Conservation (phyloP, 64 coral and sea anemone genomes). For the Anthopleura sola region DNA sequence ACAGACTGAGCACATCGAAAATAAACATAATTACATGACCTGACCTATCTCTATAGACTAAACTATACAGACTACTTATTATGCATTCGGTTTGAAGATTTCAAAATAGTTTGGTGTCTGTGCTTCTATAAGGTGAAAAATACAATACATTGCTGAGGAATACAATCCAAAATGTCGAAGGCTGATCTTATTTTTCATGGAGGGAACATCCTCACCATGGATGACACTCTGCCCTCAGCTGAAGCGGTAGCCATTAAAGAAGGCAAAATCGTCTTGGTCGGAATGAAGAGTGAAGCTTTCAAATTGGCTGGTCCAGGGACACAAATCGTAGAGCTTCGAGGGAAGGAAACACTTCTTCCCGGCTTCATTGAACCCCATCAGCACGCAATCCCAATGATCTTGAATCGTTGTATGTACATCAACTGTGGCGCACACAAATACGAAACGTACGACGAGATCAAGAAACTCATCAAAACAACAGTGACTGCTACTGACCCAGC, state of each 20-base stretch:
- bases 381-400: constrained; percentile 6
- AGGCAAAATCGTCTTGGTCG: constrained; percentile 17
- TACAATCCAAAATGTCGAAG: neutral
- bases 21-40: too few species aligned
- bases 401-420: neutral
- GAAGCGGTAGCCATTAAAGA: constrained; percentile 36
- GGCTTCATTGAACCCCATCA: constrained; percentile 56
- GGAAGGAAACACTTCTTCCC: constrained; percentile 42
- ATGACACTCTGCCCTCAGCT: neutral
- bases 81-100: too few species aligned
- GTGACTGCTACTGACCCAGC: neutral
- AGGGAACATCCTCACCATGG: constrained; percentile 50
- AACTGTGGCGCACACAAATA: neutral
- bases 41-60: too few species aligned
- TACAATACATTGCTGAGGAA: too few species aligned
- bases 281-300: neutral
- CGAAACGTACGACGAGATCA: constrained; percentile 7
- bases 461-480: neutral
- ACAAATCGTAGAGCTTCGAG: neutral
- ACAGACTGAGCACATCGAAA: too few species aligned
- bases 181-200: constrained; percentile 47
- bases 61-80: too few species aligned
- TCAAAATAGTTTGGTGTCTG: too few species aligned
- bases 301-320: neutral
- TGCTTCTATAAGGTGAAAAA: too few species aligned